Percentiles rank a stretch among this genome's conserved stretches.
These are phyloP conservation scores for Muscicapa striata DNA, from an alignment of 2,797 vertebrate genomes.

Conservation along the genomic window DNA sequence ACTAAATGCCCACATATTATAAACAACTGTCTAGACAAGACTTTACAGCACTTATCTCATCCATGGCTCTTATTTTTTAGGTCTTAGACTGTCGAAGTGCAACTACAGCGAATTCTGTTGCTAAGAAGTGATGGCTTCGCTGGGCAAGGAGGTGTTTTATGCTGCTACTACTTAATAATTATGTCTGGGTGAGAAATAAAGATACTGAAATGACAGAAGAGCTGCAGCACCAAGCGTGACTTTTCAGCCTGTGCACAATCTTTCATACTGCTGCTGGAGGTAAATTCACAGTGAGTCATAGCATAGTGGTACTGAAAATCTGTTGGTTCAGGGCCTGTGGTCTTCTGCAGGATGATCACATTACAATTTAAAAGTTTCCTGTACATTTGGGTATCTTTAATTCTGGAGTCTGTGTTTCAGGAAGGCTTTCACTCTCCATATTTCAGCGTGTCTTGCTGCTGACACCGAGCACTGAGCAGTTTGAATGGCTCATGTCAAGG, in stretches of 20 bases:
- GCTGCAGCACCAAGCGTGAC: background rate
- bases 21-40: background rate
- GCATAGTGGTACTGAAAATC: background rate
- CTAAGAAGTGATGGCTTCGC: background rate
- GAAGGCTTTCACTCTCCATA: background rate
- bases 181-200: background rate
- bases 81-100: background rate
- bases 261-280: conserved; percentile 5
- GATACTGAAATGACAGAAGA: background rate
- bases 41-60: background rate
- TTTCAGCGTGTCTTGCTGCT: conserved; percentile 27
- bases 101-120: background rate
- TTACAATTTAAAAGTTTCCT: conserved; percentile 31
- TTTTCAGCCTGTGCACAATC: background rate
- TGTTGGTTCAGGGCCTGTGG: conserved; percentile 44
- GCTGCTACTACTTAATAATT: background rate
- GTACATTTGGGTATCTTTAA: conserved; percentile 31
- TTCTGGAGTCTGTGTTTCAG: conserved; percentile 27
- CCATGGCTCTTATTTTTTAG: background rate
- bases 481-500: conserved; percentile 44
- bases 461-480: conserved; percentile 37
- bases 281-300: conserved; percentile 17
- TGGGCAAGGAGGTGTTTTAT: background rate
- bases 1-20: background rate
- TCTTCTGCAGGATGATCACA: conserved; percentile 35